A percentile compares a stretch with the other conserved stretches of the same genome.
Conservation (phyloP, 1,140 invertebrate genomes). For the Trichomalopsis sarcophagae region DNA sequence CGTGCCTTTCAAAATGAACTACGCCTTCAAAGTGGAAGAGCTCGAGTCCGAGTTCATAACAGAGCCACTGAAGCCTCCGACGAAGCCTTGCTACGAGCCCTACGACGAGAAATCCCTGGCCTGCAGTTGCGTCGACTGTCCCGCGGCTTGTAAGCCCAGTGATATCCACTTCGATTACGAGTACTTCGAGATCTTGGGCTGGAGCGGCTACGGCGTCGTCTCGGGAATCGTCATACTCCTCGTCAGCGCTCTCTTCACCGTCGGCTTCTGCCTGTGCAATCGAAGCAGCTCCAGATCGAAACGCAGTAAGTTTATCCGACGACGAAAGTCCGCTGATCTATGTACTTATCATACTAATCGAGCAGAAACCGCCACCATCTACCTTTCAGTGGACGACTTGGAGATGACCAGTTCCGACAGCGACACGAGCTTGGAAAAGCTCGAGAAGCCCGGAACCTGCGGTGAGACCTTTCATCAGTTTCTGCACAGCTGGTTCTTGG, state of each 20-base stretch:
- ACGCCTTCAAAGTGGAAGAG: slow-evolving; percentile 15
- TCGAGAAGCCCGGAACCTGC: neutral
- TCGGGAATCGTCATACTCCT: slow-evolving; percentile 54
- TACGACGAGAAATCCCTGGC: slow-evolving; percentile 74
- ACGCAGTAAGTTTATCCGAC: neutral
- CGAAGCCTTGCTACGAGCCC: slow-evolving; percentile 78
- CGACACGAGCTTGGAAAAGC: neutral
- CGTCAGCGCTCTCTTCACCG: slow-evolving; percentile 18
- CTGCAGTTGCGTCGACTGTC: slow-evolving; percentile 89
- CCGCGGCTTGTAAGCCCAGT: slow-evolving; percentile 76
- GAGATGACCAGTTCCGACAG: slow-evolving; percentile 18
- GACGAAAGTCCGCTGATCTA: too few species aligned
- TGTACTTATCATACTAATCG: neutral
- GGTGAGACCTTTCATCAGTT: slow-evolving; percentile 22
- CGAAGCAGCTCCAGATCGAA: neutral
- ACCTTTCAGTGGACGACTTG: slow-evolving; percentile 5
- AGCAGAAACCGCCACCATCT: neutral
- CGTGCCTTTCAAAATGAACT: slow-evolving; percentile 87
- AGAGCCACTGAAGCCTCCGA: slow-evolving; percentile 74
- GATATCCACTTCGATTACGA: slow-evolving; percentile 19
- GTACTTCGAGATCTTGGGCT: slow-evolving; percentile 52
- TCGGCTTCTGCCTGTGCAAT: neutral
- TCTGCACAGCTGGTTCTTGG: slow-evolving; percentile 44
- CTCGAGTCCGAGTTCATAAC: slow-evolving; percentile 42
- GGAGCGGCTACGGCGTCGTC: slow-evolving; percentile 60